Conservation (phyloP, 2,113 vertebrate species). For the Cephalopterus ornatus region DNA sequence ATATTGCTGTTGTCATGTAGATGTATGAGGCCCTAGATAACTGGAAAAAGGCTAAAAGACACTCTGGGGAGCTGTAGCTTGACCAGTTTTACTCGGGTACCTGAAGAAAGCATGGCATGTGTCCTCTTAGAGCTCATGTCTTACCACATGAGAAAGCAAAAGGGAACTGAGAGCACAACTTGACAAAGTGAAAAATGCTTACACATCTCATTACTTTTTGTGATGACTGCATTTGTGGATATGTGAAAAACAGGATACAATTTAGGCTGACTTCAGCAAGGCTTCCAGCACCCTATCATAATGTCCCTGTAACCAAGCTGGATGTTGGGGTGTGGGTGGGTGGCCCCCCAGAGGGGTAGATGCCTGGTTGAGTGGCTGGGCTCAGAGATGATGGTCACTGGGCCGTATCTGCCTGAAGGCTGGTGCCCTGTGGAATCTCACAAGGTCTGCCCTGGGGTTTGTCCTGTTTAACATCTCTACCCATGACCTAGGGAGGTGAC, state of each 20-base stretch:
- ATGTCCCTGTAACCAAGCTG: background rate
- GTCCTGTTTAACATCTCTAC: background rate
- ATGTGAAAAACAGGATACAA: background rate
- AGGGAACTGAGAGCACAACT: background rate
- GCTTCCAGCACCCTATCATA: background rate
- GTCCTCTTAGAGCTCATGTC: background rate
- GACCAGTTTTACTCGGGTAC: background rate
- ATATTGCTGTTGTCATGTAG: background rate
- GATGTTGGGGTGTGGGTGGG: accelerated
- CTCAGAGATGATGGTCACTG: background rate
- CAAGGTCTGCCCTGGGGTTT: background rate
- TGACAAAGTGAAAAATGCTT: background rate
- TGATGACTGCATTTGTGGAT: background rate
- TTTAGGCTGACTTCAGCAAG: background rate
- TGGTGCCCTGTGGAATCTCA: background rate
- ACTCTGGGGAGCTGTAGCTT: background rate
- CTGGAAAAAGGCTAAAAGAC: background rate
- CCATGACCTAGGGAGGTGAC: accelerated
- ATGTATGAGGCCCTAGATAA: too few species aligned
- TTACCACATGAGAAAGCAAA: background rate
- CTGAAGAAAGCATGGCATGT: background rate
- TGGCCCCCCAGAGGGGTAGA: accelerated
- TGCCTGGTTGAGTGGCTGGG: accelerated
- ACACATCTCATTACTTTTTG: background rate
- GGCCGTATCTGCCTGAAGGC: accelerated